These are phyloP conservation scores for Pongo abelii DNA, from an alignment of 2,113 vertebrate species.

Conservation along the genomic window DNA sequence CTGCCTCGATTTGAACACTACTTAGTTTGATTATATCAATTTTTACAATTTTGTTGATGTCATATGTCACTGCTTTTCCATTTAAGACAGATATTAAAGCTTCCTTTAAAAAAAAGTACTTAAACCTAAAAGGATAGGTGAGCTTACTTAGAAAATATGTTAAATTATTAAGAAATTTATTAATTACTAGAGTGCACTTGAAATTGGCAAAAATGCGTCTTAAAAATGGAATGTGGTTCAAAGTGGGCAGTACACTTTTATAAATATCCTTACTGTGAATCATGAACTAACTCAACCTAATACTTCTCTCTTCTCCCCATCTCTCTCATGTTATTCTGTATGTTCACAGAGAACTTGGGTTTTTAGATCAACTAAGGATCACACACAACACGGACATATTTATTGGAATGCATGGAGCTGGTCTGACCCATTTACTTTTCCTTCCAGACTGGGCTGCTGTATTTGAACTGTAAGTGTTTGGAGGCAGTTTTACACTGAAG, in stretches of 20 bases:
- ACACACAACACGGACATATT: constrained; percentile 98
- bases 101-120: not conserved
- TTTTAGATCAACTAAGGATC: constrained; percentile 93
- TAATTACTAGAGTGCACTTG: not conserved
- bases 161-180: not conserved
- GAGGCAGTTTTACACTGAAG: not conserved
- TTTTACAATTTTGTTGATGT: not conserved
- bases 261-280: not conserved
- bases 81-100: not conserved
- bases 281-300: not conserved
- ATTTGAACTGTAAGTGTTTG: constrained; percentile 94
- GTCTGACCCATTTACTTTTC: constrained; percentile 97
- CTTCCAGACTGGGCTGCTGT: constrained; percentile 98
- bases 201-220: not conserved
- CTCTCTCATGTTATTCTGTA: not conserved
- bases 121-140: not conserved
- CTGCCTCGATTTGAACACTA: not conserved
- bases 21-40: not conserved
- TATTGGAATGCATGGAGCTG: constrained; percentile 98
- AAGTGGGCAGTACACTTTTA: not conserved
- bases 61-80: not conserved
- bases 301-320: not conserved
- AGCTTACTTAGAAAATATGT: not conserved
- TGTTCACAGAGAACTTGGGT: constrained; percentile 90
- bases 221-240: not conserved